These are phyloP conservation scores for Germaria angustata DNA, from an alignment of 2,888 invertebrate species.

Conservation along the genomic window DNA sequence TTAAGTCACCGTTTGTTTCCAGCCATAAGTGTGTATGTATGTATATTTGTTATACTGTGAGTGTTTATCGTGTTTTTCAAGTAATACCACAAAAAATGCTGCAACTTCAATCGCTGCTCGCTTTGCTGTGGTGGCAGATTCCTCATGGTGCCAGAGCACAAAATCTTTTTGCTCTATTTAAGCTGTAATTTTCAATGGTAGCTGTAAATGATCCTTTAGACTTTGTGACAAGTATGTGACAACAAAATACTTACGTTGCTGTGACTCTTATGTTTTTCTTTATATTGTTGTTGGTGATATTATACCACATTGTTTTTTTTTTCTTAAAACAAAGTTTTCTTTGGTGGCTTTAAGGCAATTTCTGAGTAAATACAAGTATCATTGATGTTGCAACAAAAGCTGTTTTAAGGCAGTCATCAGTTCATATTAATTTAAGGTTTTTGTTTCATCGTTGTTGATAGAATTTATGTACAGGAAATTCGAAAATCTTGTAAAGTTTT, in stretches of 20 bases:
- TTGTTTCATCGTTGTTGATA: slow-evolving; percentile 1
- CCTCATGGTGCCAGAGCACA: neutral
- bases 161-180: slow-evolving; percentile 40
- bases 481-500: neutral
- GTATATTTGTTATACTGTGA: slow-evolving; percentile 43
- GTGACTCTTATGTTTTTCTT: slow-evolving; percentile 25
- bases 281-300: neutral
- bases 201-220: slow-evolving; percentile 63
- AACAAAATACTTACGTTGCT: slow-evolving; percentile 56
- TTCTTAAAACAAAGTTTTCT: slow-evolving; percentile 34
- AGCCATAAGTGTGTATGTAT: neutral
- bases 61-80: slow-evolving; percentile 33
- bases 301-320: neutral
- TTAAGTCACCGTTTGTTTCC: neutral
- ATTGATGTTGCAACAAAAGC: slow-evolving; percentile 3
- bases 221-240: slow-evolving; percentile 64
- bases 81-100: slow-evolving; percentile 22
- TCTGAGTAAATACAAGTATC: neutral
- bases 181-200: slow-evolving; percentile 58
- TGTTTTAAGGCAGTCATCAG: slow-evolving; percentile 48
- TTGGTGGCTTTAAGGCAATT: slow-evolving; percentile 36
- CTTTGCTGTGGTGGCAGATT: slow-evolving; percentile 13
- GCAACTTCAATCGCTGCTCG: slow-evolving; percentile 22
- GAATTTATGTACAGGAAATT: slow-evolving; percentile 33
- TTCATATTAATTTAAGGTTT: slow-evolving; percentile 30